phyloP scores from a whole-genome alignment of 2,797 vertebrate genomes.

The Cyprinella venusta region DNA sequence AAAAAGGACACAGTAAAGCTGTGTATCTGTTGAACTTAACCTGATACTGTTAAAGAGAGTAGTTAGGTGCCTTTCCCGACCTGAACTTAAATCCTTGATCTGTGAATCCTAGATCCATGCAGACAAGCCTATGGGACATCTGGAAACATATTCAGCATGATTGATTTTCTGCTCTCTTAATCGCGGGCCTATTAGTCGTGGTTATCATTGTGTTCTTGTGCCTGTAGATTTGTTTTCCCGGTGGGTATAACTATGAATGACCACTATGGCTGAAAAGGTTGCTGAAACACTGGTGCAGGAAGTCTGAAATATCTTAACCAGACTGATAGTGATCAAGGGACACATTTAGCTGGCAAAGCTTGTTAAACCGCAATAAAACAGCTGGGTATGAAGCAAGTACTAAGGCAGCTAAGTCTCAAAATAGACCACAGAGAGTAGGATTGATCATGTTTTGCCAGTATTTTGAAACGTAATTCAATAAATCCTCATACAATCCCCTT shows the following conservation, averaged over 20 bases:
- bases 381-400: background rate
- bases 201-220: background rate
- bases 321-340: conserved; percentile 9
- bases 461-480: background rate
- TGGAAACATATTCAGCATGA: conserved; percentile 29
- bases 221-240: background rate
- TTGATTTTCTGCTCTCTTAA: conserved; percentile 2
- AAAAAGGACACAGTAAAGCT: background rate
- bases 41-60: background rate
- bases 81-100: background rate
- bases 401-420: background rate
- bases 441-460: background rate
- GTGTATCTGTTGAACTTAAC: background rate
- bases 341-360: conserved; percentile 1
- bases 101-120: background rate
- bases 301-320: background rate
- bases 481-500: background rate
- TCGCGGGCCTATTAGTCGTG: background rate
- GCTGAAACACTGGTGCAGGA: conserved; percentile 12
- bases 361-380: background rate
- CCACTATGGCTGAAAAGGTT: background rate
- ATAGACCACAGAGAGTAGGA: background rate
- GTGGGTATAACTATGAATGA: background rate
- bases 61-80: background rate
- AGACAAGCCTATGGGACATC: conserved; percentile 6